Percentiles rank a stretch among this genome's conserved stretches.
These are phyloP conservation scores for Mobula hypostoma DNA, from an alignment of 2,113 vertebrate genomes.

Conservation along the genomic window DNA sequence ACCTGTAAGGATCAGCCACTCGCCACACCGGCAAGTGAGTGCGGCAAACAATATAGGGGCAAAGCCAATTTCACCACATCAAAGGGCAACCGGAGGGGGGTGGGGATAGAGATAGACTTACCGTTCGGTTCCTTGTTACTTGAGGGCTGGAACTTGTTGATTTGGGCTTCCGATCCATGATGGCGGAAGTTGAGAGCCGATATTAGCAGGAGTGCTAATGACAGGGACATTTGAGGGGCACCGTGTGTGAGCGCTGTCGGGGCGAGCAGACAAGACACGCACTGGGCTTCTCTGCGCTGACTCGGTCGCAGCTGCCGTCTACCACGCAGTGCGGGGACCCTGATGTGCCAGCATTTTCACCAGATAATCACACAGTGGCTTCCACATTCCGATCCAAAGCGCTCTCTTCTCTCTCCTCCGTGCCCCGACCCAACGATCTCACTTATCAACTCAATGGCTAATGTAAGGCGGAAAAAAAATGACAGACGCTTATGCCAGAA, in stretches of 20 bases:
- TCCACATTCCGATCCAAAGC: constrained; percentile 82
- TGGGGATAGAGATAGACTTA: constrained; percentile 50
- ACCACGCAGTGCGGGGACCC: constrained; percentile 56
- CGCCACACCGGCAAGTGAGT: constrained; percentile 3
- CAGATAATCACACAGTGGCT: constrained; percentile 67
- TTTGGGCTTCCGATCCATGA: constrained; percentile 73
- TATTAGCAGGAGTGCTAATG: constrained; percentile 80
- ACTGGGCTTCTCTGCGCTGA: constrained; percentile 68
- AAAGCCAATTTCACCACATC: neutral
- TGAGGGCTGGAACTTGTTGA: constrained; percentile 76
- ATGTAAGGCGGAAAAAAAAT: constrained; percentile 6
- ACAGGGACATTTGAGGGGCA: constrained; percentile 82
- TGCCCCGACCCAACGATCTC: constrained; percentile 30
- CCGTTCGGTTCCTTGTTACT: constrained; percentile 87
- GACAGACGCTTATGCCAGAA: constrained; percentile 9
- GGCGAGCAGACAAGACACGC: constrained; percentile 53
- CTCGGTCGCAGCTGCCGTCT: constrained; percentile 39
- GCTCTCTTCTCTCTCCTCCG: constrained; percentile 31
- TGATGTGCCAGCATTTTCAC: constrained; percentile 69
- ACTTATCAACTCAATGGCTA: constrained; percentile 34
- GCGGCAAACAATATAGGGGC: neutral
- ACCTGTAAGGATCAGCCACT: neutral
- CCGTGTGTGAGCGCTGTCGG: constrained; percentile 49
- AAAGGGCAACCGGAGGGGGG: neutral
- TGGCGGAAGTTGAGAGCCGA: constrained; percentile 73